Evolutionary conservation across 2,797 vertebrate species (phyloP).

Genomic region (Lophius americanus): DNA sequence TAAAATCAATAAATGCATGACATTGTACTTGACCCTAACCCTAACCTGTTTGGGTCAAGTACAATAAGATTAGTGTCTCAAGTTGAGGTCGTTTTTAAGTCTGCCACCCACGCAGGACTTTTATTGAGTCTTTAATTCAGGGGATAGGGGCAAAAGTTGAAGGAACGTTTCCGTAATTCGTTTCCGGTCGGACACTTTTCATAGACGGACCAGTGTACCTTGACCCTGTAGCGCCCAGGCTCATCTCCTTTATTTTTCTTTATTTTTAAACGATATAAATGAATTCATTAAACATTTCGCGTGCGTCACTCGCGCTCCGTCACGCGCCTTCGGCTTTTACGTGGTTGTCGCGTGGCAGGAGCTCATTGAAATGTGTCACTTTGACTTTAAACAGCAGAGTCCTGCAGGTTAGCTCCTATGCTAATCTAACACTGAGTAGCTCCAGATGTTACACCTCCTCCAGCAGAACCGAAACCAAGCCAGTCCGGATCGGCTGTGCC

Average conservation of each 20-base stretch:
- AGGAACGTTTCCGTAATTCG: slow-evolving; percentile 4
- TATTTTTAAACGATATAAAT: background rate
- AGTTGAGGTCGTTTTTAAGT: too few species aligned
- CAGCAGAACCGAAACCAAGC: background rate
- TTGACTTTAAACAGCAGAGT: background rate
- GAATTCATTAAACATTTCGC: background rate
- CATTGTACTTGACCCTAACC: too few species aligned
- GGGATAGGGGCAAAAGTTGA: background rate
- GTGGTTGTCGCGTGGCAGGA: slow-evolving; percentile 1
- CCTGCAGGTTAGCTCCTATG: background rate
- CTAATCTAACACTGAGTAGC: background rate
- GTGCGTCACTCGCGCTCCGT: background rate
- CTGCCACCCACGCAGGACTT: too few species aligned
- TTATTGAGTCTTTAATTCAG: too few species aligned
- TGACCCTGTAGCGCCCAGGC: slow-evolving; percentile 24
- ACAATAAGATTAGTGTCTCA: too few species aligned
- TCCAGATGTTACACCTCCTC: slow-evolving; percentile 21
- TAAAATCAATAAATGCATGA: too few species aligned
- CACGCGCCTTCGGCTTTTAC: background rate
- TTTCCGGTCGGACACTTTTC: slow-evolving; percentile 66
- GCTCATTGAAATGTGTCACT: background rate
- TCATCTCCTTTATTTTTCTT: background rate
- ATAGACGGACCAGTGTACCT: slow-evolving; percentile 43
- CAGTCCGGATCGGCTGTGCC: slow-evolving; percentile 83
- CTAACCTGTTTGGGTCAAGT: too few species aligned